phyloP scores from a whole-genome alignment of 2,113 vertebrate genomes.

The Acinonyx jubatus region DNA sequence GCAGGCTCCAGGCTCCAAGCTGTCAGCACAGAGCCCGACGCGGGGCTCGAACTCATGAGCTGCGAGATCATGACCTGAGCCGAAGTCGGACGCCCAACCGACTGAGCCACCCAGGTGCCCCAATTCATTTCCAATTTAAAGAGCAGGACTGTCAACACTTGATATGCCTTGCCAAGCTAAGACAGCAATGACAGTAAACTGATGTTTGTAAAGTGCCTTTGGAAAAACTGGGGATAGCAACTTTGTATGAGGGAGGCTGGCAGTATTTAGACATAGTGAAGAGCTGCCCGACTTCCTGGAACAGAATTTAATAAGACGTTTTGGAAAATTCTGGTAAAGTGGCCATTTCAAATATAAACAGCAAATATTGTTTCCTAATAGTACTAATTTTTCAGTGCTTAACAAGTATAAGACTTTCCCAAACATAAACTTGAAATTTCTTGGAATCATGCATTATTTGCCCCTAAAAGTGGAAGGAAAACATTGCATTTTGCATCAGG shows the following conservation, averaged over 20 bases:
- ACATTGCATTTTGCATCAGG: fast-evolving
- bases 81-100: too few species aligned
- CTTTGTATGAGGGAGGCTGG: fast-evolving
- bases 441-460: neutral
- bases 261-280: fast-evolving
- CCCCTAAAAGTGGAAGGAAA: neutral
- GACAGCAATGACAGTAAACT: neutral
- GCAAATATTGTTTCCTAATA: neutral
- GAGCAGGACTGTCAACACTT: too few species aligned
- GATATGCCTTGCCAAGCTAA: neutral
- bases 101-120: too few species aligned
- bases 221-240: fast-evolving
- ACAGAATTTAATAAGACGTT: neutral
- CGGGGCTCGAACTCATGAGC: too few species aligned
- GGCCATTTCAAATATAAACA: neutral
- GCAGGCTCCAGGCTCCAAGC: too few species aligned
- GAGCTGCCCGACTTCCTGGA: neutral
- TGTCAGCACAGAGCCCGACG: too few species aligned
- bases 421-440: neutral
- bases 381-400: neutral
- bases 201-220: neutral
- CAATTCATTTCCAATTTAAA: neutral
- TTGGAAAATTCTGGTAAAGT: neutral
- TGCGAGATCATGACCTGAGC: too few species aligned
- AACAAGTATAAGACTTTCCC: neutral